These are phyloP conservation scores for Eilema griseolum DNA, from an alignment of 2,888 invertebrate genomes.

Conservation along the genomic window DNA sequence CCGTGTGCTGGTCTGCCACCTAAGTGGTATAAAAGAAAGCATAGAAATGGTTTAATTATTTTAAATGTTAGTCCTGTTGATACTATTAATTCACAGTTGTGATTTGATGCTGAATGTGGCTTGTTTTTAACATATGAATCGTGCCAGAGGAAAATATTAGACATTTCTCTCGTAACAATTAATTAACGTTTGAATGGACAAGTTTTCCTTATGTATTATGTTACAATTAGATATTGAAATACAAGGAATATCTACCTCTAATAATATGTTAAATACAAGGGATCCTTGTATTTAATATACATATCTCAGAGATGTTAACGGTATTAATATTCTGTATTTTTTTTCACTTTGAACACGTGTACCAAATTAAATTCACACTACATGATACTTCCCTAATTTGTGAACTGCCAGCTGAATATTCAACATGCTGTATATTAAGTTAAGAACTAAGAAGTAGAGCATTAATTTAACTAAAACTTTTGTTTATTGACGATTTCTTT, in stretches of 20 bases:
- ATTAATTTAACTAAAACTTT: slow-evolving; percentile 83
- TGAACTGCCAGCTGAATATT: background rate
- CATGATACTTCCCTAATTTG: background rate
- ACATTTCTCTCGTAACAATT: background rate
- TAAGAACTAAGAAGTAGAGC: slow-evolving; percentile 66
- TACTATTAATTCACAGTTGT: no score
- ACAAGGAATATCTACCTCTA: no score
- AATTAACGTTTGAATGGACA: background rate
- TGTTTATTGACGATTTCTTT: slow-evolving; percentile 85
- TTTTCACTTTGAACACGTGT: background rate
- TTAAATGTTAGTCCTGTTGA: no score
- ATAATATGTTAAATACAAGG: no score
- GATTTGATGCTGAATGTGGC: background rate
- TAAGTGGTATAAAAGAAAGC: no score
- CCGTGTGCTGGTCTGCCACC: no score
- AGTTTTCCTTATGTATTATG: background rate
- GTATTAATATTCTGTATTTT: background rate
- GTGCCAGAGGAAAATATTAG: background rate
- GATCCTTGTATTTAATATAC: no score
- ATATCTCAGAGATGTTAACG: no score
- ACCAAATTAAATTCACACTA: no score
- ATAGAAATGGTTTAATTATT: no score
- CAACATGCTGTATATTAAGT: slow-evolving; percentile 61
- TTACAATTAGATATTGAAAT: background rate
- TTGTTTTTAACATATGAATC: background rate